Conservation (phyloP, 2,113 vertebrate genomes). For the Ia io region DNA sequence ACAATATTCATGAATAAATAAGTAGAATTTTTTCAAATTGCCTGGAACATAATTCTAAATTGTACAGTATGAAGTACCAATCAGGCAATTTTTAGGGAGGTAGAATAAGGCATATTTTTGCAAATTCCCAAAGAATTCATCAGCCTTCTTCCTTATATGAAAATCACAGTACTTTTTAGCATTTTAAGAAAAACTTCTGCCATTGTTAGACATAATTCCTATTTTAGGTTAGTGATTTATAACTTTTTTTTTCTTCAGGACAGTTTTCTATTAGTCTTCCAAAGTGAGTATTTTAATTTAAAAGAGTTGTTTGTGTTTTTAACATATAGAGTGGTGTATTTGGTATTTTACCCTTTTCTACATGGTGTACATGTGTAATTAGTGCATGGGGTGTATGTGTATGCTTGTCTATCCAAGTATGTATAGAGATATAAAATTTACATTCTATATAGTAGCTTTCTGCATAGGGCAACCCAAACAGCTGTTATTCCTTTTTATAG, state of each 20-base stretch:
- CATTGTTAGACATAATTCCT: background rate
- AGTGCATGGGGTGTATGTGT: constrained; percentile 70
- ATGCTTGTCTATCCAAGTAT: constrained; percentile 70
- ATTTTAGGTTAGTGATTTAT: constrained; percentile 13
- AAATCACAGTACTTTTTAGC: background rate
- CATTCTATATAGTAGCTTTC: constrained; percentile 85
- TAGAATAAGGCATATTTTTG: constrained; percentile 10
- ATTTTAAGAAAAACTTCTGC: constrained; percentile 10
- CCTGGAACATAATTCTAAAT: constrained; percentile 30
- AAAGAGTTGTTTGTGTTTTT: constrained; percentile 14
- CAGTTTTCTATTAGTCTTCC: constrained; percentile 24
- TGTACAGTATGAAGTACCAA: background rate
- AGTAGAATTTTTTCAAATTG: constrained; percentile 30
- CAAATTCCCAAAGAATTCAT: constrained; percentile 36
- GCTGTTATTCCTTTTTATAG: constrained; percentile 90
- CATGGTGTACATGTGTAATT: background rate
- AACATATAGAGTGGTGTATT: background rate
- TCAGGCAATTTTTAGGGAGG: background rate
- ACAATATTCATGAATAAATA: background rate
- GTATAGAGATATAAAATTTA: constrained; percentile 80
- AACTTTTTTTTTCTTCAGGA: constrained; percentile 30
- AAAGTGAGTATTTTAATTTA: constrained; percentile 31
- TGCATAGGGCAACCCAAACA: constrained; percentile 87
- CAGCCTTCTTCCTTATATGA: background rate
- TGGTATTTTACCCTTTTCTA: background rate